phyloP scores from a whole-genome alignment of 2,888 invertebrate genomes.

The Tiliacea citrago region DNA sequence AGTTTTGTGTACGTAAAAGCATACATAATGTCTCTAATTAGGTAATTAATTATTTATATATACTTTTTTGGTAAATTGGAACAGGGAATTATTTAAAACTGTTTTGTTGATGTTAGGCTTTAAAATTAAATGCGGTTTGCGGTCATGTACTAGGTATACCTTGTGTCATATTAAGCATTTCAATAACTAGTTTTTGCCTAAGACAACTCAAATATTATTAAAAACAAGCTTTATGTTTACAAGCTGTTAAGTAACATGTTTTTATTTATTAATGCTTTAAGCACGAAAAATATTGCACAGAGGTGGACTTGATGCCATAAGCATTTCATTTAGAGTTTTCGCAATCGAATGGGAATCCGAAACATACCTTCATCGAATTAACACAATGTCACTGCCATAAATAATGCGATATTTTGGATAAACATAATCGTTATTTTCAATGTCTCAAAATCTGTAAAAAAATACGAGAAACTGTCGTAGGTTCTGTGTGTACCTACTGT shows the following conservation, averaged over 20 bases:
- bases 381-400: conserved; percentile 8
- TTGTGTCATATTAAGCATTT: background rate
- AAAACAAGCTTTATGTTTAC: background rate
- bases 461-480: background rate
- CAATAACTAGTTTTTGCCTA: background rate
- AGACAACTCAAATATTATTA: background rate
- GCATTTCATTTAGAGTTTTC: background rate
- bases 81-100: background rate
- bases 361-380: background rate
- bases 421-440: background rate
- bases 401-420: conserved; percentile 1
- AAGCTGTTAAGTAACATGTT: background rate
- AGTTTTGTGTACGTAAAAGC: background rate
- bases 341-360: background rate
- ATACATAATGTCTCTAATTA: conserved; percentile 22
- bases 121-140: conserved; percentile 1
- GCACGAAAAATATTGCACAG: background rate
- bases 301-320: background rate
- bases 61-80: conserved; percentile 2
- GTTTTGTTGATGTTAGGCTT: background rate
- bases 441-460: background rate
- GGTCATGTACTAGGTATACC: background rate
- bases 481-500: background rate
- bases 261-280: background rate
- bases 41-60: background rate